Conservation (phyloP, 1,140 invertebrate species). For the Pogonomyrmex barbatus region DNA sequence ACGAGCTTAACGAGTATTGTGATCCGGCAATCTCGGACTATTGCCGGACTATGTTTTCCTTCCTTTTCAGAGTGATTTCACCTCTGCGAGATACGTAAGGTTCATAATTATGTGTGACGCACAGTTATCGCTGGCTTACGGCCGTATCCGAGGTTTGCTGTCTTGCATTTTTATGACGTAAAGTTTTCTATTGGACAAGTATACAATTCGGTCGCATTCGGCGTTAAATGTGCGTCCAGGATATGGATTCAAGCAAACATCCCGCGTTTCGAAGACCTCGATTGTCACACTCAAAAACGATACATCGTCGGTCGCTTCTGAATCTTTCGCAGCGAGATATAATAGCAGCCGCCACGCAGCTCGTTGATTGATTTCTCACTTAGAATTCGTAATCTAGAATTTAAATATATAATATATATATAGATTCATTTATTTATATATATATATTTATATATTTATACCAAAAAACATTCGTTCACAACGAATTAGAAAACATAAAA, state of each 20-base stretch:
- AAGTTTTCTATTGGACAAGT: constrained; percentile 35
- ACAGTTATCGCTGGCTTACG: constrained; percentile 19
- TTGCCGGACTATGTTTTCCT: not conserved
- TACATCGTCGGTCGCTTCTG: constrained; percentile 36
- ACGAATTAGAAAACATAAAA: constrained; percentile 81
- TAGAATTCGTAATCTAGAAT: constrained; percentile 70
- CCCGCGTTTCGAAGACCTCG: constrained; percentile 54
- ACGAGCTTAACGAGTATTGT: not conserved
- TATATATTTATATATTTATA: constrained; percentile 67
- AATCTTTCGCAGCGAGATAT: constrained; percentile 38
- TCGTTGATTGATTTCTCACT: constrained; percentile 73
- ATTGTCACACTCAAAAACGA: constrained; percentile 65
- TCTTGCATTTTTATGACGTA: not conserved
- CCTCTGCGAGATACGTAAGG: constrained; percentile 4
- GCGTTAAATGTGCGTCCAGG: constrained; percentile 2
- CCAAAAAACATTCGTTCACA: constrained; percentile 79
- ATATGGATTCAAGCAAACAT: constrained; percentile 24
- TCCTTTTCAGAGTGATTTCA: constrained; percentile 1
- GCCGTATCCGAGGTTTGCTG: not conserved
- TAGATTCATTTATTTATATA: constrained; percentile 65
- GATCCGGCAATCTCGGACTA: not conserved
- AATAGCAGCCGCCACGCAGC: constrained; percentile 71
- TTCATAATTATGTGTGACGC: not conserved
- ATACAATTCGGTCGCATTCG: constrained; percentile 34
- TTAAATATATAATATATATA: constrained; percentile 75